A percentile compares a stretch with the other conserved stretches of the same genome.
These are phyloP conservation scores for Aptenodytes forsteri DNA, from an alignment of 2,113 vertebrate species.

Conservation along the genomic window DNA sequence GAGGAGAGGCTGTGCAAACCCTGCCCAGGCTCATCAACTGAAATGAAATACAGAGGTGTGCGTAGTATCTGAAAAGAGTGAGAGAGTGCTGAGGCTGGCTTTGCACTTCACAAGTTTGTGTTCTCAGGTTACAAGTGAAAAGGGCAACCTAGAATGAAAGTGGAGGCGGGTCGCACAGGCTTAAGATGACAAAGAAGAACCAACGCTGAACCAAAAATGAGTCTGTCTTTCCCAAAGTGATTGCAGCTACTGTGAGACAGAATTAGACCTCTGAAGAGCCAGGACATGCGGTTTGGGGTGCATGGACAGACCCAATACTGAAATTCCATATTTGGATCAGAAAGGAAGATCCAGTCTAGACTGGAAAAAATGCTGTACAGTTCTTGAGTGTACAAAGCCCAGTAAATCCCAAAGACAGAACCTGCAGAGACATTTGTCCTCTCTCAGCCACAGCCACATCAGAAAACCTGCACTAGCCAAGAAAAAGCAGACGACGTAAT, in stretches of 20 bases:
- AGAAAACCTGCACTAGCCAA: conserved; percentile 34
- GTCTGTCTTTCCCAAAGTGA: not conserved
- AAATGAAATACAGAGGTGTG: not conserved
- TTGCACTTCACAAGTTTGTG: not conserved
- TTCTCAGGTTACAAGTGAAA: not conserved
- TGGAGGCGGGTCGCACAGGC: not conserved
- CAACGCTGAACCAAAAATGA: not conserved
- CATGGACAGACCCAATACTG: not conserved
- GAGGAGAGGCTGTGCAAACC: not conserved
- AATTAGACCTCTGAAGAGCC: not conserved
- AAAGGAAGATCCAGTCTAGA: not conserved
- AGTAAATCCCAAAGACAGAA: conserved; percentile 1
- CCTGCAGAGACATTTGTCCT: not conserved
- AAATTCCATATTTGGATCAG: not conserved
- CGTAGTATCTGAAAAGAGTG: not conserved
- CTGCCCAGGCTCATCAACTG: not conserved
- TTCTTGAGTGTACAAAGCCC: not conserved
- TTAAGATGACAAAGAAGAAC: not conserved
- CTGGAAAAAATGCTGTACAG: not conserved
- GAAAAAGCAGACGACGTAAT: conserved; percentile 46
- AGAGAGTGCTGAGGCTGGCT: not conserved
- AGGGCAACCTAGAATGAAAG: not conserved
- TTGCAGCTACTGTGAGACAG: not conserved
- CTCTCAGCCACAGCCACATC: not conserved
- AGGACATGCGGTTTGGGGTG: not conserved